Base-by-base conservation (phyloP, 1,140 invertebrate genomes). In the Idris sp. region DNA sequence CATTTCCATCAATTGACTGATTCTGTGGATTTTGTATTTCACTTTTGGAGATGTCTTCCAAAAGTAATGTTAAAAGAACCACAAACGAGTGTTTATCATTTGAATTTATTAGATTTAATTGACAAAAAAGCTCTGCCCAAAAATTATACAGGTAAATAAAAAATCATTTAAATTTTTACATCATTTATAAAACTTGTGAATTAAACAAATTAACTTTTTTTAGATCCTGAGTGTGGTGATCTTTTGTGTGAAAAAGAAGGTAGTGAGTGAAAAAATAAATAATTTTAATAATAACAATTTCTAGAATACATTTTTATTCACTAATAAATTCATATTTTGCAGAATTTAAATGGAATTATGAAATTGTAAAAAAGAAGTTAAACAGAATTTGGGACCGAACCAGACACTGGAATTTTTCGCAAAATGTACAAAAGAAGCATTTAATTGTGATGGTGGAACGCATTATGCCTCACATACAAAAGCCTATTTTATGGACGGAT, bases 401-500 rank as follows among this genome's bases (percentile, higher is more conserved):
- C 7, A 93, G 95, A 85, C 87, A 92, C 46, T 93, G 91, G 89
- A 89, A 90, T 58, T 80, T 92, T 11, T 90, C 92, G 28, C 86
- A 89, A 1, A 85, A 89, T 16, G 87, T 94, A 4, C 94, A 96
- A 74, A 92, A 93, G 72, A 92, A 93, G 59, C 89, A 96, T 5
- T 86, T 98, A 5, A 87, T 96, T 54, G 90, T 96, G 38, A 85
- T 98, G 9, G 89, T 97, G 30, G 95, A 97, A 80, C 90, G 92
- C 62, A 89, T 97, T 7, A 90, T 98, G 87, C 90, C 91, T 8
- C 90, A 96, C 84, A 88, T 98, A 58, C 90, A 92, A 11, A 92
- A 92, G 79, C 96, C 97, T 4, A 88, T 97, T 33, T 84, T 94
- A 25, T 88, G 97, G 65, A 96, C 95, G n/a, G 96, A 98, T 81